Conservation (phyloP, 2,888 invertebrate genomes). For the Hypomecis punctinalis region DNA sequence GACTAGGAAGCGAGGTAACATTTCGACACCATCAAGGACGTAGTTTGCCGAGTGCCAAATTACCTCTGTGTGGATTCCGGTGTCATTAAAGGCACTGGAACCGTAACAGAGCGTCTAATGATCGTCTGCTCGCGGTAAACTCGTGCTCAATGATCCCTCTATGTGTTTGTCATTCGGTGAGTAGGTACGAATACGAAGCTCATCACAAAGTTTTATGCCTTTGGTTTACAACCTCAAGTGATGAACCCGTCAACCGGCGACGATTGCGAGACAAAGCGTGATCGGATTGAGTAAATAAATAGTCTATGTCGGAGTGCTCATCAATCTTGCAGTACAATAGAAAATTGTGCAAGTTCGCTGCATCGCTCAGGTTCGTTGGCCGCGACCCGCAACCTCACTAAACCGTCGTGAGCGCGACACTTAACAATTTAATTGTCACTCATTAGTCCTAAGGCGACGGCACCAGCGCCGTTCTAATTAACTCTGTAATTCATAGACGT, state of each 20-base stretch:
- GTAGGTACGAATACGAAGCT: conserved; percentile 19
- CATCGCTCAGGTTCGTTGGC: conserved; percentile 68
- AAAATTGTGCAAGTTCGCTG: conserved; percentile 76
- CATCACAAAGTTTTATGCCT: conserved; percentile 67
- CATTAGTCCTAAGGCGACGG: conserved; percentile 77
- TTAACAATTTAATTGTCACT: conserved; percentile 81
- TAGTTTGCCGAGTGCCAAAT: conserved; percentile 70
- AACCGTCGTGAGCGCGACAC: conserved; percentile 76
- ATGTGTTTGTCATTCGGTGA: conserved; percentile 39
- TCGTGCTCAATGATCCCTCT: conserved; percentile 46
- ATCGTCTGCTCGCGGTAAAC: conserved; percentile 58
- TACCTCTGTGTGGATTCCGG: conserved; percentile 70
- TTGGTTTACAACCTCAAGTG: conserved; percentile 67
- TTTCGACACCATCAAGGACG: conserved; percentile 59
- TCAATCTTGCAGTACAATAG: conserved; percentile 78
- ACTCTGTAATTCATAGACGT: conserved; percentile 71
- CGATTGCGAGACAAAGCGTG: conserved; percentile 79
- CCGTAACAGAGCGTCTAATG: conserved; percentile 63
- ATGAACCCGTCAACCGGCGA: conserved; percentile 73
- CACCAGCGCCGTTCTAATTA: conserved; percentile 71
- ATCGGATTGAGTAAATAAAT: conserved; percentile 82
- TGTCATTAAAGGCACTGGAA: conserved; percentile 70
- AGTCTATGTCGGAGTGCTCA: conserved; percentile 75
- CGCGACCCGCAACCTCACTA: conserved; percentile 77
- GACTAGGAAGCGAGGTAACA: conserved; percentile 47